Evolutionary conservation across 2,113 vertebrate genomes (phyloP).

Genomic region (Orientallactaga bullata): DNA sequence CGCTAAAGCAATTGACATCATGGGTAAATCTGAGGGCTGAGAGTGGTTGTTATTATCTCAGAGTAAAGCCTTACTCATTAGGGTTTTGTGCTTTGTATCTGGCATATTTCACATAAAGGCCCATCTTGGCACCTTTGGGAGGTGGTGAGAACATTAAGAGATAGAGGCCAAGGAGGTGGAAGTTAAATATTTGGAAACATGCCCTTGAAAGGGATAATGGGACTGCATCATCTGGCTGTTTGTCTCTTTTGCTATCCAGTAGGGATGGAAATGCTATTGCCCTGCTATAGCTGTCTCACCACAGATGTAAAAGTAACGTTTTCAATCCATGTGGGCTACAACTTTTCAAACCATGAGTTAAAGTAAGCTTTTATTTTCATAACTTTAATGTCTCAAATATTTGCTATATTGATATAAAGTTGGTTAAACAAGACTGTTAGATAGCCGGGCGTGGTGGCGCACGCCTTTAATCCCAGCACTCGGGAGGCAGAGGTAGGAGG

Average conservation of each 20-base stretch:
- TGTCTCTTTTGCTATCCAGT: not conserved
- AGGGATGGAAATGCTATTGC: not conserved
- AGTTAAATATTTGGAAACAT: not conserved
- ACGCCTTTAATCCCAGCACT: no score
- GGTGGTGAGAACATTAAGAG: not conserved
- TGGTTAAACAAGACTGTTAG: not conserved
- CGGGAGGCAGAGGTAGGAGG: no score
- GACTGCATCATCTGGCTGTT: not conserved
- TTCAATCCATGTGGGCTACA: not conserved
- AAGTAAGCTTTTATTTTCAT: not conserved
- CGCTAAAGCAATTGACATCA: not conserved
- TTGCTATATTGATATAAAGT: not conserved
- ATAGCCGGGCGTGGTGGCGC: no score
- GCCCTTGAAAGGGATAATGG: not conserved
- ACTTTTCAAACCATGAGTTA: not conserved
- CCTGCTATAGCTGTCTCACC: no score
- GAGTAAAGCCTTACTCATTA: not conserved
- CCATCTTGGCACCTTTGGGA: not conserved
- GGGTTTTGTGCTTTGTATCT: not conserved
- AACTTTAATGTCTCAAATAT: not conserved
- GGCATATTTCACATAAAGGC: not conserved
- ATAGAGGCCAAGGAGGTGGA: not conserved
- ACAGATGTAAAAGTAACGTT: not conserved
- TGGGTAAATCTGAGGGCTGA: not conserved
- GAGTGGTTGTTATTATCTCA: not conserved